Evolutionary conservation across 2,888 invertebrate species (phyloP), one percentile per base, ranked within the genome.

Genomic region (Pegoplata infirma): DNA sequence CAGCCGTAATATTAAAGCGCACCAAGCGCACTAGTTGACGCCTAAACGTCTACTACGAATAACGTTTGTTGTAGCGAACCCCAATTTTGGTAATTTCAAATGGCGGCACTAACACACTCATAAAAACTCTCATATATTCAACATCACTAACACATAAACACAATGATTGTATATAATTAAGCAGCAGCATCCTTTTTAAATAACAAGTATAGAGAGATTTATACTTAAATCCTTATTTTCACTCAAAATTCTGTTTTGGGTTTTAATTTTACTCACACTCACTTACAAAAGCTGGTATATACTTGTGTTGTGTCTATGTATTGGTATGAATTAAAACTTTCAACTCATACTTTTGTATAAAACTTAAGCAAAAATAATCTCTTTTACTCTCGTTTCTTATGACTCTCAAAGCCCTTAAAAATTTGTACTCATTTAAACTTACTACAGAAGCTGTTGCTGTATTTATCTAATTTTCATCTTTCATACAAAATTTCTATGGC

Each of bases 41-140:
- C 90, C 90, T 89, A 90, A 90, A 89, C 90, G 89, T 89, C 89
- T 89, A 89, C 90, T 89, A 89, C 88, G 89, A 89, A 89, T 89
- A 89, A 87, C 88, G 88, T 86, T 88, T 89, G 88, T 87, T 88
- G 87, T 89, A 89, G 87, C 88, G 86, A 89, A 89, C 87, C 89
- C 89, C 89, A 88, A 87, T 89, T 88, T 88, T 85, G 85, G 86
- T 84, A 87, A 85, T 86, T 87, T 85, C 83, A 87, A 86, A 86
- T 86, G 87, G 87, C 87, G 87, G 84, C 82, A 80, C 80, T 73
- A 80, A 58, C 6, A 67, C 82, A 78, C 14, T 61, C 25, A 51
- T 78, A 78, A 59, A 44, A 25, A 7, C 82, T 81, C 76, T 82
- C 83, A 55, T 47, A 63, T 40, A 28, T 64, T 80, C 73, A 68